Conservation (phyloP, 2,888 invertebrate species). For the Synergus umbraculus region DNA sequence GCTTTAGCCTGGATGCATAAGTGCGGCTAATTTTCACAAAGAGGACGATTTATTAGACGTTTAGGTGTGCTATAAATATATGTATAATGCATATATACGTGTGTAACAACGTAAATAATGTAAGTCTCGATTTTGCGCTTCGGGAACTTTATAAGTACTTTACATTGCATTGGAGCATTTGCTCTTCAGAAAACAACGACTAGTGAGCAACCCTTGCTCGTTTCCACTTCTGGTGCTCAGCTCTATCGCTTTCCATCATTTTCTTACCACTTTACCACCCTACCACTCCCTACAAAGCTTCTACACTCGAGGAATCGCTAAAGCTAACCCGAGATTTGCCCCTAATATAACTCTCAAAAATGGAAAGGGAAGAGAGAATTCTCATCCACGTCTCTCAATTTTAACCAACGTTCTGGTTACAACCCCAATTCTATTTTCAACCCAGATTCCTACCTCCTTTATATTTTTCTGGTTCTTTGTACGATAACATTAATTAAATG, state of each 20-base stretch:
- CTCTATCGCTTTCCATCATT: not conserved
- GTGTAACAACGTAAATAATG: not conserved
- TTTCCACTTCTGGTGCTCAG: not conserved
- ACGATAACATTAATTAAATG: too few species aligned
- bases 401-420: not conserved
- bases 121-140: not conserved
- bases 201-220: too few species aligned
- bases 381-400: constrained; percentile 11
- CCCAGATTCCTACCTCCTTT: too few species aligned
- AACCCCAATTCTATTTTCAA: not conserved
- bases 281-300: not conserved
- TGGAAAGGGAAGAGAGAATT: not conserved
- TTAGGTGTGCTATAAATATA: constrained; percentile 43
- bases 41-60: constrained; percentile 62
- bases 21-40: constrained; percentile 64
- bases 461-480: too few species aligned
- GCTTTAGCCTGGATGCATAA: constrained; percentile 66
- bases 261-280: not conserved
- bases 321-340: constrained; percentile 12
- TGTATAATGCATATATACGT: constrained; percentile 48
- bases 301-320: not conserved
- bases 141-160: not conserved
- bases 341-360: not conserved
- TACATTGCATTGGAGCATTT: not conserved
- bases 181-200: not conserved